Evolutionary conservation across 2,888 invertebrate species (phyloP), one percentile per base, ranked within the genome.

Genomic region (Lasius platythorax): DNA sequence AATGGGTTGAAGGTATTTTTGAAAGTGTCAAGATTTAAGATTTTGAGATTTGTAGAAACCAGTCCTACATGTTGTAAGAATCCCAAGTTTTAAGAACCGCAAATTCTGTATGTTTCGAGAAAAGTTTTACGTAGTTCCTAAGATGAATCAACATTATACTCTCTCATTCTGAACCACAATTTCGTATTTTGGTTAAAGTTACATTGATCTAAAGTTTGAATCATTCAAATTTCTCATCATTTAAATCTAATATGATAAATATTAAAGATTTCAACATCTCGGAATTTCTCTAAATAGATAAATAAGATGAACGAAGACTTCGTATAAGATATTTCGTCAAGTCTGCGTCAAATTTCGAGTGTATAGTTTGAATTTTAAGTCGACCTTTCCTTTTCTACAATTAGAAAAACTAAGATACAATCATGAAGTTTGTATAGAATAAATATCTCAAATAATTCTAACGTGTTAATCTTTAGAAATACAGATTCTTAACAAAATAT

Each of bases 221-320:
- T 63, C n/a, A 58, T 58, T 33, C 23, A 66, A 76, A 11, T 50
- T 68, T 67, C 2, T 40, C 43, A 23, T 53, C 8, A 53, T n/a
- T 53, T 50, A 64, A 75, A 30, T 15, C 58, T 76, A 75, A 64
- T 75, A 75, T 50, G 23, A 50, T 63, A 63, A 28, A 63, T 74
- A 74, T 74, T 63, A 18, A 30, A 40, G 28, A 56, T 73, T 58
- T 40, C 1, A 58, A 58, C 37, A 23, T 37, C n/a, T 63, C 30
- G 30, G n/a, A 74, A 63, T 63, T 63, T 74, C 12, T 58, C 40
- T 40, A 6, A 61, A 30, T 61, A 18, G n/a, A 12, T 74, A 63
- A 74, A 63, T 74, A 43, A 63, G 30, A 40, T 73, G 18, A 18
- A 40, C 40, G n/a, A 40, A 74, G 68, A 50, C 18, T 23, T 61